Evolutionary conservation across 2,888 invertebrate genomes (phyloP).

Genomic region (Drosophila histrio): DNA sequence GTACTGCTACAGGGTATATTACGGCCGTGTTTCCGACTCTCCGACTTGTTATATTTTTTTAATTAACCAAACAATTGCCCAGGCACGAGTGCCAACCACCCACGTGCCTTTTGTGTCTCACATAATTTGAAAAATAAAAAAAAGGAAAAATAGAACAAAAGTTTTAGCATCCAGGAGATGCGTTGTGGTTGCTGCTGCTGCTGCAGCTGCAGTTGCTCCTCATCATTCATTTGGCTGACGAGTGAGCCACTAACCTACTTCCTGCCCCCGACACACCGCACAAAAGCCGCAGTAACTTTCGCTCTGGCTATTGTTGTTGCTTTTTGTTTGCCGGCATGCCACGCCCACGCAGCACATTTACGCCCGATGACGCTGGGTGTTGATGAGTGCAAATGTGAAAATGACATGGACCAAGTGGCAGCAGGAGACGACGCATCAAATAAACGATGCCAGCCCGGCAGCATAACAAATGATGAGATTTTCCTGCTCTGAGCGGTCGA

Average conservation of each 20-base stretch:
- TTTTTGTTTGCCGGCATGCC: slow-evolving; percentile 64
- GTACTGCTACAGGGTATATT: no score
- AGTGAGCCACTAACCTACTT: slow-evolving; percentile 79
- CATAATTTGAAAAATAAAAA: slow-evolving; percentile 27
- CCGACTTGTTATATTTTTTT: slow-evolving; percentile 52
- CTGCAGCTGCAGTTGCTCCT: slow-evolving; percentile 59
- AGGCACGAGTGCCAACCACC: slow-evolving; percentile 30
- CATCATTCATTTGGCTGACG: slow-evolving; percentile 75
- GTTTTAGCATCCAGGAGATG: slow-evolving; percentile 38
- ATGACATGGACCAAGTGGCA: slow-evolving; percentile 57
- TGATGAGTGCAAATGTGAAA: slow-evolving; percentile 73
- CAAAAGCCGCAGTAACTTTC: slow-evolving; percentile 40
- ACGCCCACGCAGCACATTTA: slow-evolving; percentile 51
- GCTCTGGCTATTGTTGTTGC: slow-evolving; percentile 36
- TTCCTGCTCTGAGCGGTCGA: slow-evolving; percentile 12
- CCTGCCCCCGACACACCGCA: slow-evolving; percentile 46
- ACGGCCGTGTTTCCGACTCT: no score
- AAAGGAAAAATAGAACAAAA: slow-evolving; percentile 16
- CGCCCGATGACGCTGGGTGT: slow-evolving; percentile 44
- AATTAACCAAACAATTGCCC: slow-evolving; percentile 74
- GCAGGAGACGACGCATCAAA: slow-evolving; percentile 42
- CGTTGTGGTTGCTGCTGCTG: slow-evolving; percentile 15
- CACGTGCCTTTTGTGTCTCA: slow-evolving; percentile 42
- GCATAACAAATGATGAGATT: slow-evolving; percentile 67
- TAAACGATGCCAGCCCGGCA: slow-evolving; percentile 43